phyloP scores from a whole-genome alignment of 2,113 vertebrate genomes.

The Gyps fulvus region DNA sequence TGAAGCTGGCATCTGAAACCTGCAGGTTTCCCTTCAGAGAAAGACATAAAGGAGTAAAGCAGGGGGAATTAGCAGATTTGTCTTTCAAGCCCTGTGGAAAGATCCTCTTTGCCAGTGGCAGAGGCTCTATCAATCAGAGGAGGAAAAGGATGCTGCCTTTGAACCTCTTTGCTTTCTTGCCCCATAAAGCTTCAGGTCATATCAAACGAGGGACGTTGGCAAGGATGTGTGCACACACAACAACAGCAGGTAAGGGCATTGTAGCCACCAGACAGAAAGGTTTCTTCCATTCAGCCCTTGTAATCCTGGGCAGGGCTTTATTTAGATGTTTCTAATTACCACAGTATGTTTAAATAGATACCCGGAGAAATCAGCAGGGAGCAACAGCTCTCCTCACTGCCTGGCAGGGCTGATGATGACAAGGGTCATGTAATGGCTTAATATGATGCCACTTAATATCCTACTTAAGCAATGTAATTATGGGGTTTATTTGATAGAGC shows the following conservation, averaged over 20 bases:
- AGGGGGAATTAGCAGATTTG: neutral
- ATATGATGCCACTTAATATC: slow-evolving; percentile 64
- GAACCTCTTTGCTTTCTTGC: slow-evolving; percentile 2
- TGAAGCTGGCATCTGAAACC: slow-evolving; percentile 50
- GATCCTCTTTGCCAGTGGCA: neutral
- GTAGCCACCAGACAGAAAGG: neutral
- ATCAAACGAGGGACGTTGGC: neutral
- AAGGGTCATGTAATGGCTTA: slow-evolving; percentile 57
- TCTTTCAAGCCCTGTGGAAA: neutral
- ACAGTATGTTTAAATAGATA: slow-evolving; percentile 51
- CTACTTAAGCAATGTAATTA: slow-evolving; percentile 62
- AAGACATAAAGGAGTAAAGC: slow-evolving; percentile 19
- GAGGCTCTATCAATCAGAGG: neutral
- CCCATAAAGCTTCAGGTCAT: neutral
- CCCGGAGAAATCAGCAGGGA: slow-evolving; percentile 43
- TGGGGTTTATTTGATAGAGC: slow-evolving; percentile 44
- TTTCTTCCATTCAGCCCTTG: slow-evolving; percentile 6
- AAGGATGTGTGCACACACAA: neutral
- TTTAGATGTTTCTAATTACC: slow-evolving; percentile 54
- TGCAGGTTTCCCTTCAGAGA: slow-evolving; percentile 32
- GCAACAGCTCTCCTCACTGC: slow-evolving; percentile 21
- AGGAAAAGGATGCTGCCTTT: neutral
- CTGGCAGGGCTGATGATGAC: slow-evolving; percentile 46
- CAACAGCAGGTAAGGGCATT: neutral
- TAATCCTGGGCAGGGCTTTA: slow-evolving; percentile 32